A percentile compares a stretch with the other conserved stretches of the same genome.
Evolutionary conservation across 2,113 vertebrate species (phyloP).

Genomic region (Rhineura floridana): DNA sequence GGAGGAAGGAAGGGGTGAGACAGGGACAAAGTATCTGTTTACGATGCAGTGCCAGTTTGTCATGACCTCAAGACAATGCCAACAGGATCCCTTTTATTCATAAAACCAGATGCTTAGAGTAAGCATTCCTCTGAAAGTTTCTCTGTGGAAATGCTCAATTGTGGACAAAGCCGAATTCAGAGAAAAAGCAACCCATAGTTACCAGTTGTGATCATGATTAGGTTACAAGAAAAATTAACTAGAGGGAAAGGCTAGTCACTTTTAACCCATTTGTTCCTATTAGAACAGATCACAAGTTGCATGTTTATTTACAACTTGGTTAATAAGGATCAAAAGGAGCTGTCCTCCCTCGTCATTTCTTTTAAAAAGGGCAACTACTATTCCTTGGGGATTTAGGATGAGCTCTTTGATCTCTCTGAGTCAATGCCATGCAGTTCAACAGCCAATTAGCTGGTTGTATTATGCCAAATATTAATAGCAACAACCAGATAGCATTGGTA

Average conservation of each 20-base stretch:
- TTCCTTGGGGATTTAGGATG: neutral
- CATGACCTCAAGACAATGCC: neutral
- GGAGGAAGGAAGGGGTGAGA: neutral
- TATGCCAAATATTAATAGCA: neutral
- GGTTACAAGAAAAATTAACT: neutral
- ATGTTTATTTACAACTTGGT: neutral
- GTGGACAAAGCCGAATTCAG: neutral
- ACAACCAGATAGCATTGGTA: neutral
- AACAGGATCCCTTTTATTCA: slow-evolving; percentile 13
- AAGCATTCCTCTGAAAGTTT: neutral
- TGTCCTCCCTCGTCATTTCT: neutral
- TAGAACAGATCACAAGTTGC: neutral
- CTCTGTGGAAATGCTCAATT: neutral
- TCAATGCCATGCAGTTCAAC: neutral
- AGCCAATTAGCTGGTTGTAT: neutral
- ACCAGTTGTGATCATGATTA: neutral
- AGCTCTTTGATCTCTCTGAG: neutral
- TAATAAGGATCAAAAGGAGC: neutral
- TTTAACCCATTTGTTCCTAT: too few species aligned
- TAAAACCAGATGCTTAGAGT: slow-evolving; percentile 6
- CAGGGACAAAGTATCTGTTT: neutral
- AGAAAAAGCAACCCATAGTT: neutral
- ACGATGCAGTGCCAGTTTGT: neutral
- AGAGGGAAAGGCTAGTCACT: neutral
- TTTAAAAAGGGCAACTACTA: neutral